Conservation (phyloP, 2,113 vertebrate species). For the Andinoacara biseriatus region DNA sequence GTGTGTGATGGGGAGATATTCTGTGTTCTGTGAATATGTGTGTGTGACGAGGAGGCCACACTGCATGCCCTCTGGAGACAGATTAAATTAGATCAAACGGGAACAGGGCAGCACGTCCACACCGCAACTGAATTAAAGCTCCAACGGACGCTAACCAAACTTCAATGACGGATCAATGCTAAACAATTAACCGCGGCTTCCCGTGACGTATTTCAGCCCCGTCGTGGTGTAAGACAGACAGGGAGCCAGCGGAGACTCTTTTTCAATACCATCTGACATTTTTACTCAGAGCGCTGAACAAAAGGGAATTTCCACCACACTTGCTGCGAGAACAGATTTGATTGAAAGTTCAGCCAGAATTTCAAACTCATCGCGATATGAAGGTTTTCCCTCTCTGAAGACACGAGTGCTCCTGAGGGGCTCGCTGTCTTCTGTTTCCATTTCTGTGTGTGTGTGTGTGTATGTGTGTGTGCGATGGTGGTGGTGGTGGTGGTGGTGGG, state of each 20-base stretch:
- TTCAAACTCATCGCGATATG: constrained; percentile 52
- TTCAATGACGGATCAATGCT: constrained; percentile 56
- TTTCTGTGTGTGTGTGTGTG: not conserved
- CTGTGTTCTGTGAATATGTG: constrained; percentile 22
- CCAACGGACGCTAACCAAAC: constrained; percentile 24
- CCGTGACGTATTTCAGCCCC: constrained; percentile 5
- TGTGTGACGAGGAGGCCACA: constrained; percentile 38
- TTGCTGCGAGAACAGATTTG: constrained; percentile 29
- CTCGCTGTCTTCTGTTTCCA: constrained; percentile 18
- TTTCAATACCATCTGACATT: constrained; percentile 46
- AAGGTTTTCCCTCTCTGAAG: constrained; percentile 52
- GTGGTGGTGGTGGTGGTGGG: not conserved
- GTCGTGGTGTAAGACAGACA: constrained; percentile 24
- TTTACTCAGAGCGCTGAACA: constrained; percentile 21
- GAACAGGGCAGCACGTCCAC: constrained; percentile 59
- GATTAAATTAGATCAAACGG: constrained; percentile 61
- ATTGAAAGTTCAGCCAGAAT: constrained; percentile 69
- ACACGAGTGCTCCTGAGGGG: constrained; percentile 43
- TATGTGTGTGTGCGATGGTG: no score
- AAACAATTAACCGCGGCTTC: constrained; percentile 50
- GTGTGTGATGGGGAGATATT: constrained; percentile 26
- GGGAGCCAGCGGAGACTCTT: not conserved
- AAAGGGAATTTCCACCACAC: constrained; percentile 13
- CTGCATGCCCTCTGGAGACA: constrained; percentile 55
- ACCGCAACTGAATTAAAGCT: constrained; percentile 55